Evolutionary conservation across 2,113 vertebrate genomes (phyloP).

Genomic region (Danionella cerebrum): DNA sequence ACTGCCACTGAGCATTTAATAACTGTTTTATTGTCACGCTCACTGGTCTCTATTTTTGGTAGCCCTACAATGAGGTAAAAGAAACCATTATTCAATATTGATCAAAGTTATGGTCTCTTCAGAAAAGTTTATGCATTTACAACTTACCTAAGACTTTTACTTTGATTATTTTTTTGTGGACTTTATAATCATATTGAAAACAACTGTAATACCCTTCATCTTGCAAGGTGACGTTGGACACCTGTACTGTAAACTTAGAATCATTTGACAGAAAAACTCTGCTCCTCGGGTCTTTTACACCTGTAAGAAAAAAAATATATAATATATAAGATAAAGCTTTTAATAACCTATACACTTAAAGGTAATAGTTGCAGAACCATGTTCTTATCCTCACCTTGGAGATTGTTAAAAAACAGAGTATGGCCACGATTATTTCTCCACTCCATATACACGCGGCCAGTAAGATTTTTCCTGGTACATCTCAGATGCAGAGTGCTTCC

Average conservation of each 20-base stretch:
- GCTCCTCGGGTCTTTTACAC: constrained; percentile 48
- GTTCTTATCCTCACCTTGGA: constrained; percentile 40
- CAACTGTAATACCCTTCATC: constrained; percentile 64
- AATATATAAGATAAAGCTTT: too few relatives aligned
- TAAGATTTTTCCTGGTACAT: constrained; percentile 35
- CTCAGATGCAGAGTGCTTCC: constrained; percentile 50
- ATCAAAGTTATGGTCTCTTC: too few relatives aligned
- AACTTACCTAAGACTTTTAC: constrained; percentile 62
- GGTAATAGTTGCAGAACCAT: too few relatives aligned
- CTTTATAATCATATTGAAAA: constrained; percentile 27
- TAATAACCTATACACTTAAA: background rate
- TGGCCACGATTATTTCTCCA: constrained; percentile 54
- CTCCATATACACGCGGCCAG: constrained; percentile 34
- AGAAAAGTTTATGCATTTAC: background rate
- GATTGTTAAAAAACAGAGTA: constrained; percentile 50
- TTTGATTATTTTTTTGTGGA: constrained; percentile 37
- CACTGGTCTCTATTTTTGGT: constrained; percentile 42
- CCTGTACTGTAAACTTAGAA: constrained; percentile 44
- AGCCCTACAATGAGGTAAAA: constrained; percentile 22
- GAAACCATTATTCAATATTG: background rate
- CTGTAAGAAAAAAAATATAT: constrained; percentile 48
- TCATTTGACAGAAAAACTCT: constrained; percentile 38
- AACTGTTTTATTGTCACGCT: constrained; percentile 18
- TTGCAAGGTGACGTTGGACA: constrained; percentile 51
- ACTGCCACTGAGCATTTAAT: constrained; percentile 56